Percentiles rank a stretch among this genome's conserved stretches.
phyloP scores from a whole-genome alignment of 2,888 invertebrate genomes.

The Ellobium chinense region DNA sequence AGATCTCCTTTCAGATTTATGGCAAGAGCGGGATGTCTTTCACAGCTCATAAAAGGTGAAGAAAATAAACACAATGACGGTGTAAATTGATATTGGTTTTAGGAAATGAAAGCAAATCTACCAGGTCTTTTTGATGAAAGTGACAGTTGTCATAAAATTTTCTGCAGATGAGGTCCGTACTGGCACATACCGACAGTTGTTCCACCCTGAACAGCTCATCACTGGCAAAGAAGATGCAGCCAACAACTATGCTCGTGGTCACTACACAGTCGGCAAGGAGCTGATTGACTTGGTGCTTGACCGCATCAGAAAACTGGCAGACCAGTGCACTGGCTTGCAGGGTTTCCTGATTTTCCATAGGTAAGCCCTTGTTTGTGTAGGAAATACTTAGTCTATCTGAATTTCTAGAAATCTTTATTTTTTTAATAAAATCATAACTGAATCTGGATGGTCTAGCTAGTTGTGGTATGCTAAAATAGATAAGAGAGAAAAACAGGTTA shows the following conservation, averaged over 20 bases:
- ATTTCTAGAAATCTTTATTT: constrained; percentile 75
- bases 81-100: too few species aligned
- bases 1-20: too few species aligned
- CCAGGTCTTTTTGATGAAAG: too few species aligned
- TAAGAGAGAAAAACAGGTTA: too few species aligned
- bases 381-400: constrained; percentile 67
- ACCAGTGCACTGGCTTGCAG: constrained; percentile 44
- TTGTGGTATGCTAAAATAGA: too few species aligned
- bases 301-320: constrained; percentile 30
- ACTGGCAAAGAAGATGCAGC: constrained; percentile 46
- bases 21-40: too few species aligned
- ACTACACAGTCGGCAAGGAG: constrained; percentile 49
- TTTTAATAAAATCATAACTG: constrained; percentile 75
- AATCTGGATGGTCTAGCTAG: too few species aligned
- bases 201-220: constrained; percentile 42
- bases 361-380: constrained; percentile 7
- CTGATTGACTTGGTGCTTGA: constrained; percentile 39
- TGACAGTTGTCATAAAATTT: too few species aligned
- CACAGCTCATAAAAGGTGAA: too few species aligned
- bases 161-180: constrained; percentile 29
- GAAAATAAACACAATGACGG: too few species aligned
- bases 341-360: constrained; percentile 46
- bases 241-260: constrained; percentile 47
- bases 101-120: too few species aligned
- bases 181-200: constrained; percentile 37